Percentiles rank a stretch among this genome's conserved stretches.
These are phyloP conservation scores for Echinarachnius parma DNA, from an alignment of 53 echinoderm and acorn worm species.

Conservation along the genomic window DNA sequence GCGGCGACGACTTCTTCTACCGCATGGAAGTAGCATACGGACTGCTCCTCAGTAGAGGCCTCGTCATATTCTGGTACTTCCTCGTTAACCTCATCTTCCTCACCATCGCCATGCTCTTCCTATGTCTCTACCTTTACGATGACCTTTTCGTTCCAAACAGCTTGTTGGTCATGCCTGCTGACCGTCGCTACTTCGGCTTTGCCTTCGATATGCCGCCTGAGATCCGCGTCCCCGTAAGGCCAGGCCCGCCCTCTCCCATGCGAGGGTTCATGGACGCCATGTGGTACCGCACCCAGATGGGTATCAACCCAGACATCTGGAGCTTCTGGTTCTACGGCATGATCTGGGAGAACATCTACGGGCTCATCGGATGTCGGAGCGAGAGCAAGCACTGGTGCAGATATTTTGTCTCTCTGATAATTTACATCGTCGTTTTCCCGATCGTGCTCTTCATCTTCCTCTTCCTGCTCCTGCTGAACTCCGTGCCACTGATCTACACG, in stretches of 20 bases:
- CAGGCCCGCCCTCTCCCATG: neutral
- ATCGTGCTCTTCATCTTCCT: constrained; percentile 40
- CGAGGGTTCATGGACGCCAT: constrained; percentile 27
- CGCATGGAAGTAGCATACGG: constrained; percentile 47
- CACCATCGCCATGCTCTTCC: constrained; percentile 48
- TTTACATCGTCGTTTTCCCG: constrained; percentile 53
- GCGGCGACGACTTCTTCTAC: constrained; percentile 45
- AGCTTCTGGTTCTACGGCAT: constrained; percentile 9
- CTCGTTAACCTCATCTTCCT: constrained; percentile 56
- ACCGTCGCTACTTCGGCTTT: constrained; percentile 41
- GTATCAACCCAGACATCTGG: constrained; percentile 32
- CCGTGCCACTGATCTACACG: constrained; percentile 70
- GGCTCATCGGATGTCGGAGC: neutral
- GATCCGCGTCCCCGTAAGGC: neutral
- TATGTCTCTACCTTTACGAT: constrained; percentile 57
- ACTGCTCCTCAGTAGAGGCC: constrained; percentile 54
- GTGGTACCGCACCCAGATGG: constrained; percentile 25
- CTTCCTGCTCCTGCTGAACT: constrained; percentile 62
- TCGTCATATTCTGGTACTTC: constrained; percentile 49
- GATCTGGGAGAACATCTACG: constrained; percentile 20
- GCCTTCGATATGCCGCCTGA: constrained; percentile 22
- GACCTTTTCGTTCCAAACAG: constrained; percentile 23
- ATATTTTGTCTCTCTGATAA: constrained; percentile 29
- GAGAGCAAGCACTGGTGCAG: constrained; percentile 37
- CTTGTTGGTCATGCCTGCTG: constrained; percentile 37